Evolutionary conservation across 1,140 invertebrate species (phyloP), one percentile per base, ranked within the genome.

Genomic region (Nasonia longicornis): DNA sequence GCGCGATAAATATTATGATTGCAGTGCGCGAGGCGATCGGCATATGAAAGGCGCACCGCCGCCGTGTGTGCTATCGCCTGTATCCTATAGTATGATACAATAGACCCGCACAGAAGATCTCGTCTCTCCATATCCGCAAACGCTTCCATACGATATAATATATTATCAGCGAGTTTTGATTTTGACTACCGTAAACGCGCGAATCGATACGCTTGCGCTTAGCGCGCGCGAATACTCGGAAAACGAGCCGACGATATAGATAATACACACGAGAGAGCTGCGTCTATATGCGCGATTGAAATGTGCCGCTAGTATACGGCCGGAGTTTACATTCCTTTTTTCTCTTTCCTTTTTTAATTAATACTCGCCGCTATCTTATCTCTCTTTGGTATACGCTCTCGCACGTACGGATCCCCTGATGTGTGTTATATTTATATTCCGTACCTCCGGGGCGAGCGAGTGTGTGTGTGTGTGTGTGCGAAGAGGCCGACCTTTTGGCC

Each of bases 241-340:
- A 79, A 31, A 31, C 66, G 48, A 26, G n/a, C 3, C 14, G n/a
- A 6, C n/a, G 14, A 11, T 38, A 79, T 26, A 26, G 67, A 77
- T 69, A 78, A 67, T 26, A 73, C 12, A 63, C 20, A 63, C 22
- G 20, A 29, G 0, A 64, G 16, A 10, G 3, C n/a, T 42, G 31
- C 2, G 31, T 3, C 31, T 58, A 58, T 29, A 26, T 26, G 26
- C 1, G 42, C 38, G 73, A 79, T 84, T 78, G 84, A 86, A 85
- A 82, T 84, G 82, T 84, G 82, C 81, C 84, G n/a, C 76, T 45
- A 20, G 78, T 58, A 26, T 26, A 35, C 81, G 84, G 70, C 38
- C 2, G 2, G 66, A 72, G 77, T 85, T 86, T 86, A 74, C 31
- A 79, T 75, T 79, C 52, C 31, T 35, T 64, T 58, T 31, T 75